phyloP scores from a whole-genome alignment of 1,140 invertebrate genomes.

The Papilio dardanus region DNA sequence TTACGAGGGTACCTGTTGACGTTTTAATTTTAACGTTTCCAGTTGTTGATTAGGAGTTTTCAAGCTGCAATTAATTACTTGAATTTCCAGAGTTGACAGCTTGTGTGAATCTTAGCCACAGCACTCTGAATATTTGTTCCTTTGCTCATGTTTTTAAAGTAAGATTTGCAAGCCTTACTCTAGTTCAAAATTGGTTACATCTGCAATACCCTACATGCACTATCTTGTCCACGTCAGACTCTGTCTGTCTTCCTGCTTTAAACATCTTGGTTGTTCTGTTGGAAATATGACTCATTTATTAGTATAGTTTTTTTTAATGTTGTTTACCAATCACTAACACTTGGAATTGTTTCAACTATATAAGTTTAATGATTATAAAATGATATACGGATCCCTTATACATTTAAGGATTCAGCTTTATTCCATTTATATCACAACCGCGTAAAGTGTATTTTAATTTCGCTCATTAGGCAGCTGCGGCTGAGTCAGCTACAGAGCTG shows the following conservation, averaged over 20 bases:
- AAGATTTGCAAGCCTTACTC: no score
- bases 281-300: no score
- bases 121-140: background rate
- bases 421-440: conserved; percentile 29
- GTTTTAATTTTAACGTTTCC: conserved; percentile 17
- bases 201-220: no score
- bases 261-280: no score
- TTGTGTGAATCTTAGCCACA: background rate
- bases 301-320: background rate
- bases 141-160: background rate
- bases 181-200: no score
- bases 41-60: conserved; percentile 12
- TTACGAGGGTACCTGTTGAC: conserved; percentile 18
- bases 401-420: conserved; percentile 27
- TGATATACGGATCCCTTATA: conserved; percentile 12
- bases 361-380: background rate
- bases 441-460: conserved; percentile 36
- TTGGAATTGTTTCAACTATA: background rate
- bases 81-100: background rate
- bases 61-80: background rate
- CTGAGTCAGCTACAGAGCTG: background rate
- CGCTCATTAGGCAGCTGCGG: conserved; percentile 31
- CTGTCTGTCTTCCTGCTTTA: no score
- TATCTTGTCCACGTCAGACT: no score
- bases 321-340: background rate